Base-by-base conservation (phyloP, 2,888 invertebrate genomes). In the Aleiodes leptofemur region DNA sequence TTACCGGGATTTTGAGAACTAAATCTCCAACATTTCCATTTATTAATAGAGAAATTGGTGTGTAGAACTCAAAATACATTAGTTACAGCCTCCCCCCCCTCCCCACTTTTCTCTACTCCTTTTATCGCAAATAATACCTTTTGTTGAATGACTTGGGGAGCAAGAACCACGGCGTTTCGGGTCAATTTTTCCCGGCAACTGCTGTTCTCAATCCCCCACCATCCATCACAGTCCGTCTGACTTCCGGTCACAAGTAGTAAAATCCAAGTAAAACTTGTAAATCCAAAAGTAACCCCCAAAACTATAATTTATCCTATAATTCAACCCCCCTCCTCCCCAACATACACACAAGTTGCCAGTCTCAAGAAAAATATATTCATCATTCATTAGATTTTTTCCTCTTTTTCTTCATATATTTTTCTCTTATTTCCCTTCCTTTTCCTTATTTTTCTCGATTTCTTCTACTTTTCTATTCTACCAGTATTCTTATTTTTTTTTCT, bases 181-280 rank as follows among this genome's bases (percentile, higher is more conserved):
- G 61, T 61, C 61, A 61, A 61, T 61, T 61, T 61, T 61, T 61
- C 61, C 61, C 38, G 16, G 38, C 61, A 43, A 43, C 61, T 61
- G 61, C 61, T 61, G 61, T 16, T 61, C 61, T 8, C 61, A 8
- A 38, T 61, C 61, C 23, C 13, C 61, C 14, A 6, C 43, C 61
- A 61, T 61, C 61, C 3, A 61, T 61, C 61, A 61, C 61, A 23
- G 43, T 43, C 56, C 56, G 56, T n/a, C 61, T n/a, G 43, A 61
- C 61, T 34, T 61, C 61, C 61, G 61, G 61, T 61, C 61, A 61
- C 14, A 61, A 61, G 38, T 13, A 31, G 38, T 43, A 61, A 43
- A 61, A 61, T 43, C 61, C 61, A 61, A 14, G 23, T 61, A 43
- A 14, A 61, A 61, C 61, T 61, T 61, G 61, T 61, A 61, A 61